These are phyloP conservation scores for Cherax destructor DNA, from an alignment of 1,140 invertebrate genomes.

Conservation along the genomic window DNA sequence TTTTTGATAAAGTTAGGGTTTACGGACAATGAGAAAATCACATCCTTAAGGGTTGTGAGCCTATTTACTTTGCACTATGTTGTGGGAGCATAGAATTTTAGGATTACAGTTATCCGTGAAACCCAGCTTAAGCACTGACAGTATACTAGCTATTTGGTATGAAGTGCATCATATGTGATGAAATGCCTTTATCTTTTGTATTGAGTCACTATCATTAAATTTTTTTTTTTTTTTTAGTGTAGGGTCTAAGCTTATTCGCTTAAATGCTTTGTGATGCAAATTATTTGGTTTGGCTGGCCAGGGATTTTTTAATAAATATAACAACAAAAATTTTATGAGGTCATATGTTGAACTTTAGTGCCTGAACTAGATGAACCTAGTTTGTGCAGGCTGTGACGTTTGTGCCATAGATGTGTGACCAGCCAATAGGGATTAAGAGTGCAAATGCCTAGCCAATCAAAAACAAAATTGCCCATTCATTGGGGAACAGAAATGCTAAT, in stretches of 20 bases:
- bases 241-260: conserved; percentile 62
- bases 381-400: conserved; percentile 64
- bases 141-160: not conserved
- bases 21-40: conserved; percentile 7
- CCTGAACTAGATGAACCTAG: conserved; percentile 58
- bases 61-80: conserved; percentile 16
- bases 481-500: conserved; percentile 33
- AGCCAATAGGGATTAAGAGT: conserved; percentile 47
- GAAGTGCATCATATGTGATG: not conserved
- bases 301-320: conserved; percentile 28
- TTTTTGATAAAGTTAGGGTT: conserved; percentile 32
- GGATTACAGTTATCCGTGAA: not conserved
- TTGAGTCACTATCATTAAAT: conserved; percentile 26
- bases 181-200: conserved; percentile 37
- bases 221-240: conserved; percentile 32
- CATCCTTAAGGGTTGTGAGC: not conserved
- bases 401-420: conserved; percentile 64
- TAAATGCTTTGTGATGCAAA: conserved; percentile 53
- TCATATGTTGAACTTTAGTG: conserved; percentile 55
- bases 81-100: conserved; percentile 11
- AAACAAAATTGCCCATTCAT: conserved; percentile 32
- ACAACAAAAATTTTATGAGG: conserved; percentile 10
- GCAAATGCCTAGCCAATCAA: conserved; percentile 60
- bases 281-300: conserved; percentile 54
- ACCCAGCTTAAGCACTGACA: not conserved